Percentiles rank a stretch among this genome's conserved stretches.
These are phyloP conservation scores for Pterophyllum scalare DNA, from an alignment of 2,113 vertebrate species.

Conservation along the genomic window DNA sequence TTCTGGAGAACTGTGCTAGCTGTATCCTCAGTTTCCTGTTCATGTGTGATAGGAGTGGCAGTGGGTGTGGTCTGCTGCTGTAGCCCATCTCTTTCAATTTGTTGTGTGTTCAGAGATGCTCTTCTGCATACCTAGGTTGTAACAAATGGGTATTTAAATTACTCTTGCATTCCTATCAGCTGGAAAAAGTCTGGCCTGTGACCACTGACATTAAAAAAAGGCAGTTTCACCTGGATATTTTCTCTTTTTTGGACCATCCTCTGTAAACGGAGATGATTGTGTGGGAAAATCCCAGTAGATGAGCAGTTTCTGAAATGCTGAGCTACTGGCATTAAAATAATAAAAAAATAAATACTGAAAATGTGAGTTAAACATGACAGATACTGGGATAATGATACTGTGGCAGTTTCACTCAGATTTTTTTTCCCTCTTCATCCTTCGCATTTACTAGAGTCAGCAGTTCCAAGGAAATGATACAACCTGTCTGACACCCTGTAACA, in stretches of 20 bases:
- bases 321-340: background rate
- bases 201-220: background rate
- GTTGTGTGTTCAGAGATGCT: background rate
- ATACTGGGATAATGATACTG: background rate
- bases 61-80: accelerated
- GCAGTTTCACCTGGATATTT: background rate
- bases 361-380: background rate
- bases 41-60: background rate
- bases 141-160: background rate
- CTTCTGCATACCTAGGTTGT: background rate
- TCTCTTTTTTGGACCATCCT: background rate
- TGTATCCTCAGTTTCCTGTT: background rate
- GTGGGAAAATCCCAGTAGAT: background rate
- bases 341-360: accelerated
- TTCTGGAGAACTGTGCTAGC: background rate
- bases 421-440: accelerated
- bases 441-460: accelerated
- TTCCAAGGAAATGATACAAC: background rate
- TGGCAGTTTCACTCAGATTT: background rate
- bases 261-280: accelerated
- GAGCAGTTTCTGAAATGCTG: background rate
- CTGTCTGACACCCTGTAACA: accelerated
- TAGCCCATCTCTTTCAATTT: background rate
- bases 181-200: background rate
- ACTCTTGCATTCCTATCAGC: background rate